Evolutionary conservation across 2,797 vertebrate genomes (phyloP).

Genomic region (Ambastaia sidthimunki): DNA sequence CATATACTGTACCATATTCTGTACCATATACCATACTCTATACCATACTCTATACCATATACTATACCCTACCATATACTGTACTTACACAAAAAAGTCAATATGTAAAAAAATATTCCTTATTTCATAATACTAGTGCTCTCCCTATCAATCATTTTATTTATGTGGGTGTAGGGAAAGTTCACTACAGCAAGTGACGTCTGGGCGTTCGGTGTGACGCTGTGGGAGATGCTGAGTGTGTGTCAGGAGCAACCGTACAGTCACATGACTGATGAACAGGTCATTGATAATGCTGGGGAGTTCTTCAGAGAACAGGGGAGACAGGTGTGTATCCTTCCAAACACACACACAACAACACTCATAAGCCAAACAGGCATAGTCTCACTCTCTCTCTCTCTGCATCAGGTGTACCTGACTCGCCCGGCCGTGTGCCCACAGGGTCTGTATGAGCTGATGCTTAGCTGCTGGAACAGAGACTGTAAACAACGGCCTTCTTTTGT

Average conservation of each 20-base stretch:
- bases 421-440: constrained; percentile 89
- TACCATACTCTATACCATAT: too few species aligned
- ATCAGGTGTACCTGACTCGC: constrained; percentile 85
- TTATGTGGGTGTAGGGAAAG: constrained; percentile 80
- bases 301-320: constrained; percentile 92
- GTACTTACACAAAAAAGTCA: too few species aligned
- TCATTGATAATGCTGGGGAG: constrained; percentile 94
- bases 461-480: constrained; percentile 93
- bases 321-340: constrained; percentile 77
- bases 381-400: constrained; percentile 26
- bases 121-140: too few species aligned
- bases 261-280: constrained; percentile 90
- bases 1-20: too few species aligned
- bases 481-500: constrained; percentile 88
- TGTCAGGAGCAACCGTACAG: constrained; percentile 94
- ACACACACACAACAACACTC: constrained; percentile 25
- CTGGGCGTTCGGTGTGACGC: constrained; percentile 94
- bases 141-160: not conserved
- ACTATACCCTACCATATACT: too few species aligned
- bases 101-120: too few species aligned
- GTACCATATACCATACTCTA: too few species aligned
- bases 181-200: constrained; percentile 93
- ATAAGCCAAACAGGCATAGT: constrained; percentile 23
- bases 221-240: constrained; percentile 95
- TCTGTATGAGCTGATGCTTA: constrained; percentile 91